These are phyloP conservation scores for Acanthosepion esculentum DNA, from an alignment of 2,888 invertebrate species.

Conservation along the genomic window DNA sequence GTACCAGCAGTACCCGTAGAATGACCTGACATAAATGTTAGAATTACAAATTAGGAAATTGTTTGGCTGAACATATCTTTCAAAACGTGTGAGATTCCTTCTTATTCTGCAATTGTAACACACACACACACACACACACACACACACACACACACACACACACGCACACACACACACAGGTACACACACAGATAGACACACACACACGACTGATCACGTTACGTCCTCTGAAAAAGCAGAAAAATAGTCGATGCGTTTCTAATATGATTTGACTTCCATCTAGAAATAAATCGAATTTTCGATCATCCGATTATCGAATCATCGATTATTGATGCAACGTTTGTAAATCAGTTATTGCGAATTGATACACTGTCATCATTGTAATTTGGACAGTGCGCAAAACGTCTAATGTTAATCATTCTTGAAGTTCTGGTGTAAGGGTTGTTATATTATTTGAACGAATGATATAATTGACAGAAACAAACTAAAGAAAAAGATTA, in stretches of 20 bases:
- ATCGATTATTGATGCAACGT: constrained; percentile 1
- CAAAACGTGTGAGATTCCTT: too few species aligned
- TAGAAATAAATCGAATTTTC: background rate
- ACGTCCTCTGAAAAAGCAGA: background rate
- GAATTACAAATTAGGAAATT: too few species aligned
- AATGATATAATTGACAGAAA: too few species aligned
- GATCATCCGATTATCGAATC: background rate
- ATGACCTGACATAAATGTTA: too few species aligned
- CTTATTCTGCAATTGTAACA: too few species aligned
- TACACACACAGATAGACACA: background rate
- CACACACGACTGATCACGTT: background rate
- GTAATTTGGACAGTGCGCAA: background rate
- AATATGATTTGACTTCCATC: background rate
- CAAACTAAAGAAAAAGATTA: too few species aligned
- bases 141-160: background rate
- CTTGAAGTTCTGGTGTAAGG: background rate
- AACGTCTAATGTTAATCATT: background rate
- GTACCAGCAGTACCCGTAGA: too few species aligned
- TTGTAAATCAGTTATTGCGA: constrained; percentile 21
- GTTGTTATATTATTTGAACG: too few species aligned
- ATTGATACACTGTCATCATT: background rate
- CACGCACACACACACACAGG: background rate
- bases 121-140: too few species aligned
- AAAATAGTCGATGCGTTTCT: background rate
- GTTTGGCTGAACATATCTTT: too few species aligned